Base-by-base conservation (phyloP, 2,888 invertebrate species). In the Pyrocoelia pectoralis region DNA sequence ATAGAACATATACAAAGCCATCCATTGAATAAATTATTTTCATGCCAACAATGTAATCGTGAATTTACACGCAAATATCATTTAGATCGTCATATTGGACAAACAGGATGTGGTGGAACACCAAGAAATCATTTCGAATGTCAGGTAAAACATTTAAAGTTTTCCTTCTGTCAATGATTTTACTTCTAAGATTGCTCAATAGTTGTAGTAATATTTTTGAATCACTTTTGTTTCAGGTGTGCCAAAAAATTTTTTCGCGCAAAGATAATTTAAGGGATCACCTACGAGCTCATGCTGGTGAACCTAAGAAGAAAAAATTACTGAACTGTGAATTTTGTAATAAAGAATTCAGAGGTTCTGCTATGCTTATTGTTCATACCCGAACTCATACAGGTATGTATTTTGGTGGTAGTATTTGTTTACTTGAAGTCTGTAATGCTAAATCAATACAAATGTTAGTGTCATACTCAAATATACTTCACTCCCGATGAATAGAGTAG, bases 51-150 rank as follows among this genome's bases (percentile, higher is more conserved):
- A 58, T 94, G 93, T 74, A 84, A 86, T 19, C 88, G 88, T 71
- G 86, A 87, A 65, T 94, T 94, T 79, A 91, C 89, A 1, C 83
- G 93, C 59, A 89, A 88, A 64, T 90, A 92, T 71, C 93, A 94
- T 80, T 84, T 94, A 41, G 83, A 89, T 66, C 82, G 91, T 13
- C 91, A 92, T 74, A 83, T 89, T 76, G 79, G 84, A 40, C 89
- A 89, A 73, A 88, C 86, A 53, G 89, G 88, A n/a, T 90, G 90
- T 77, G 86, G 86, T 78, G 89, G 89, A 2, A 68, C 72, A 1
- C 76, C 85, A 33, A 81, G 82, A 59, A 84, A 84, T 54, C 81
- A 81, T 19, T 86, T 83, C 72, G 82, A 84, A 40, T 88, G 88
- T 70, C 84, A 86, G 78, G 87, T 87, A 77, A n/a, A n/a, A n/a